phyloP scores from a whole-genome alignment of 1,140 invertebrate species.

The Babylonia areolata region DNA sequence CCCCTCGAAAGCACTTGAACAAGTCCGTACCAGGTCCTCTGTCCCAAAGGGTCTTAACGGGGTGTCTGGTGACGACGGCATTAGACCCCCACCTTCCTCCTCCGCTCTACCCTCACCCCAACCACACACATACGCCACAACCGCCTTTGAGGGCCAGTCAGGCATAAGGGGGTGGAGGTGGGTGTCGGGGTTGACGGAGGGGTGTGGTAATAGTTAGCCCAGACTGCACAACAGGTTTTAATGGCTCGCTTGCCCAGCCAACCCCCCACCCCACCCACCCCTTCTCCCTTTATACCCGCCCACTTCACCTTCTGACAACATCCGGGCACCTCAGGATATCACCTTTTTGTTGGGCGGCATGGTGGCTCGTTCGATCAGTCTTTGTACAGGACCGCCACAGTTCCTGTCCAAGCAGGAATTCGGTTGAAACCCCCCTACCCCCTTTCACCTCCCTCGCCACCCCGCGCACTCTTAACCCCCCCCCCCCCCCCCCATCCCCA shows the following conservation, averaged over 20 bases:
- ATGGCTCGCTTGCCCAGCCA: conserved; percentile 6
- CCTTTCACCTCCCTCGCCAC: not conserved
- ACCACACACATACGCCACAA: too few species aligned
- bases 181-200: too few species aligned
- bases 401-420: too few species aligned
- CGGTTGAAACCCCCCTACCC: too few species aligned
- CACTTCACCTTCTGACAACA: not conserved
- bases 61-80: conserved; percentile 21
- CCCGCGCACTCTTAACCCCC: too few species aligned
- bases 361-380: too few species aligned
- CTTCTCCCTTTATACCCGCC: too few species aligned
- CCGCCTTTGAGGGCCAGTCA: not conserved
- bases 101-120: not conserved
- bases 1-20: conserved; percentile 4
- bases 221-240: not conserved
- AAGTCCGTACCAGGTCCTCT: conserved; percentile 23
- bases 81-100: not conserved
- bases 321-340: not conserved
- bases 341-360: not conserved
- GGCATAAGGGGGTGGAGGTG: not conserved
- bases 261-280: not conserved
- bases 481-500: not conserved
- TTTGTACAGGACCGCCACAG: too few species aligned
- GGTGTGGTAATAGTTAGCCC: not conserved
- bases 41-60: not conserved